phyloP scores from a whole-genome alignment of 2,888 invertebrate species.

The Lasioglossum figueresi region DNA sequence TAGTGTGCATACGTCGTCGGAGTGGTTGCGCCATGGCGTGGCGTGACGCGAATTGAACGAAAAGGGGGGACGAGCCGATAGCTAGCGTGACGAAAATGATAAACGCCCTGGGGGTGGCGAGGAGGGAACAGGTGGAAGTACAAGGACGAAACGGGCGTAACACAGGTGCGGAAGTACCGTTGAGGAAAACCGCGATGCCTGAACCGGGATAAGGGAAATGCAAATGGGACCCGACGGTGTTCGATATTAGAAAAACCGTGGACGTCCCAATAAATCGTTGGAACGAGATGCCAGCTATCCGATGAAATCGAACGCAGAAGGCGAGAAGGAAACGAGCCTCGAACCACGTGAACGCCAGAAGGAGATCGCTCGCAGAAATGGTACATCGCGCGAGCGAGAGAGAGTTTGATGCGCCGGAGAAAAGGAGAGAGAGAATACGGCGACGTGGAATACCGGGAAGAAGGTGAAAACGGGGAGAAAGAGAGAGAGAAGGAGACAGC shows the following conservation, averaged over 20 bases:
- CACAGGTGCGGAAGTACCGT: slow-evolving; percentile 48
- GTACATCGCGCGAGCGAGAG: background rate
- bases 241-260: slow-evolving; percentile 18
- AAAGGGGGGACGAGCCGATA: background rate
- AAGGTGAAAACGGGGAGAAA: slow-evolving; percentile 50
- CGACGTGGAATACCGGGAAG: slow-evolving; percentile 23
- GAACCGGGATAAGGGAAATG: slow-evolving; percentile 44
- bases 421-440: slow-evolving; percentile 7
- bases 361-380: slow-evolving; percentile 6
- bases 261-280: slow-evolving; percentile 43
- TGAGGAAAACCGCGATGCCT: slow-evolving; percentile 37
- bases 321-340: background rate
- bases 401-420: background rate
- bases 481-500: slow-evolving; percentile 37
- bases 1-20: background rate
- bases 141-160: slow-evolving; percentile 47
- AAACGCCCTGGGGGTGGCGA: slow-evolving; percentile 16
- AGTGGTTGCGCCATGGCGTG: no score
- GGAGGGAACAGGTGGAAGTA: slow-evolving; percentile 55
- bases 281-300: slow-evolving; percentile 10
- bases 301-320: background rate
- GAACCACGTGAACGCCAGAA: slow-evolving; percentile 20
- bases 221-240: slow-evolving; percentile 30
- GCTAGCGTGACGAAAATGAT: slow-evolving; percentile 61
- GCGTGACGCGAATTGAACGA: slow-evolving; percentile 53